These are phyloP conservation scores for Pseudorhombus dupliciocellatus DNA, from an alignment of 2,113 vertebrate species.

Conservation along the genomic window DNA sequence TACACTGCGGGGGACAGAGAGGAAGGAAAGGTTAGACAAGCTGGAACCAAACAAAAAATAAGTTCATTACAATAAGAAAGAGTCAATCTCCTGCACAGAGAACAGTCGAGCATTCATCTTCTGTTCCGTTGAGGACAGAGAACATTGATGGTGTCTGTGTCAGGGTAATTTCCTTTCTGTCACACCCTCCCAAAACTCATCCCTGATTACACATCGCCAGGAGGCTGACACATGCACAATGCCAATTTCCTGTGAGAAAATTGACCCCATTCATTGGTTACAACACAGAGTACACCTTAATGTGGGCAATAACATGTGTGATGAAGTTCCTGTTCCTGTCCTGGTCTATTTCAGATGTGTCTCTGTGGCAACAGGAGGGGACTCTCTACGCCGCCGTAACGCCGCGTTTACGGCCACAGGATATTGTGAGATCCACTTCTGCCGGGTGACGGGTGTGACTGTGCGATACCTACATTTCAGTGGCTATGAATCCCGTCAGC, in stretches of 20 bases:
- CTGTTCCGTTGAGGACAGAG: slow-evolving; percentile 15
- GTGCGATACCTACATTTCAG: slow-evolving; percentile 92
- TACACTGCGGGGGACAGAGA: slow-evolving; percentile 81
- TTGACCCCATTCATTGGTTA: slow-evolving; percentile 39
- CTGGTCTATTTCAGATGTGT: slow-evolving; percentile 11
- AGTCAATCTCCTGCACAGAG: not conserved
- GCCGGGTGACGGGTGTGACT: not conserved
- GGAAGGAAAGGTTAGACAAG: slow-evolving; percentile 11
- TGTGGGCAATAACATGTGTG: slow-evolving; percentile 25
- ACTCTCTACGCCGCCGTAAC: not conserved
- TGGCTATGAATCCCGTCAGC: slow-evolving; percentile 97
- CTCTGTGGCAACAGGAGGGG: slow-evolving; percentile 17
- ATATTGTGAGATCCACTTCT: slow-evolving; percentile 11
- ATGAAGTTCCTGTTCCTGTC: slow-evolving; percentile 33
- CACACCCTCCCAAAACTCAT: slow-evolving; percentile 39
- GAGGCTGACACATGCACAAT: slow-evolving; percentile 62
- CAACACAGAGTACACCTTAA: slow-evolving; percentile 45
- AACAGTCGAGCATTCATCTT: slow-evolving; percentile 15
- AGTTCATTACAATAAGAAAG: not conserved
- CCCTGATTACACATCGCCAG: slow-evolving; percentile 51
- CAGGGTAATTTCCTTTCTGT: slow-evolving; percentile 57
- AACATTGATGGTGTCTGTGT: slow-evolving; percentile 20
- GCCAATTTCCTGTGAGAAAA: slow-evolving; percentile 69
- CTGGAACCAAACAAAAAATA: not conserved
- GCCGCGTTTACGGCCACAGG: slow-evolving; percentile 7